These are phyloP conservation scores for Drusus annulatus DNA, from an alignment of 1,140 invertebrate genomes.

Conservation along the genomic window DNA sequence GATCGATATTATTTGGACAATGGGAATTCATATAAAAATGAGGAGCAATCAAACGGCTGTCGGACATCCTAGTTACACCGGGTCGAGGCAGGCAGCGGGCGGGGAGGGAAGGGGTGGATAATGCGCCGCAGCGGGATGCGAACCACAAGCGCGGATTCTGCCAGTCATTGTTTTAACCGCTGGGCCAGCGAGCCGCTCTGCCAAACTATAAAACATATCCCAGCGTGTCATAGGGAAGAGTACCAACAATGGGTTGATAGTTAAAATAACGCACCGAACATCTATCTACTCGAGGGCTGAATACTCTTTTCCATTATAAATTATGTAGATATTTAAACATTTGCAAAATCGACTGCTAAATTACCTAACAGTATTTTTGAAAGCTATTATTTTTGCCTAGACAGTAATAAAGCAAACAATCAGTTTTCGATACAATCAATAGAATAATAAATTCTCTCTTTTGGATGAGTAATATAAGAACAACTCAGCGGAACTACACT, in stretches of 20 bases:
- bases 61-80: conserved; percentile 30
- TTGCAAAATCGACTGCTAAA: too few relatives aligned
- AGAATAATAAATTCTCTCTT: too few relatives aligned
- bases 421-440: too few relatives aligned
- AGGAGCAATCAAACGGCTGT: conserved; percentile 38
- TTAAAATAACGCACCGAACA: too few relatives aligned
- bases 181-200: conserved; percentile 45
- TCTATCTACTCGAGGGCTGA: too few relatives aligned
- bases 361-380: too few relatives aligned
- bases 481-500: too few relatives aligned
- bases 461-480: too few relatives aligned
- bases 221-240: neutral
- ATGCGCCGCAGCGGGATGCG: conserved; percentile 56
- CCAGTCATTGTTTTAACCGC: conserved; percentile 59
- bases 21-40: conserved; percentile 12
- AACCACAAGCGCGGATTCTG: conserved; percentile 52
- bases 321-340: too few relatives aligned
- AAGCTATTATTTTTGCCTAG: too few relatives aligned
- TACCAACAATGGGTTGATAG: neutral
- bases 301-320: too few relatives aligned
- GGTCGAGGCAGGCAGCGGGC: neutral
- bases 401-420: too few relatives aligned
- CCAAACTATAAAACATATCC: conserved; percentile 30
- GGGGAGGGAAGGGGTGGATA: conserved; percentile 27
- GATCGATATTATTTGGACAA: conserved; percentile 7